Evolutionary conservation across 23 tunicate genomes (phyloP), one percentile per base, ranked within the genome.

Genomic region (Clavelina lepadiformis): DNA sequence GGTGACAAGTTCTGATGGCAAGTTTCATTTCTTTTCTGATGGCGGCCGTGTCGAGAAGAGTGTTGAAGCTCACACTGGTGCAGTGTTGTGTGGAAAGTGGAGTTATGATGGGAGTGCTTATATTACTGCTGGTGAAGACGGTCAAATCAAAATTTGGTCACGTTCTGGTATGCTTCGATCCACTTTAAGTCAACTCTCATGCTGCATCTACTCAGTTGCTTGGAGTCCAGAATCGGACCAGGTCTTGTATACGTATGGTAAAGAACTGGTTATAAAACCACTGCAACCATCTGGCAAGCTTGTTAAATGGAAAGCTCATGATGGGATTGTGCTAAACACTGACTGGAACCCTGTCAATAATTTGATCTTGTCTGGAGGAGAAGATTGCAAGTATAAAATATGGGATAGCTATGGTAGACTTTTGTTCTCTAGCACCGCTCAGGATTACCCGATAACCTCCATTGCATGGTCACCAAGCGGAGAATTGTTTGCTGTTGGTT

Each of bases 331-430:
- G 6, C 28, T 75, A 30, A 67, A 35, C 19, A 71, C 74, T 0
- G 88, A 85, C 50, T 93, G 98, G 98, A 85, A 72, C 38, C 52
- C 74, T 15, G 88, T 70, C 25, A 73, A 74, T 63, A 65, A 61
- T 11, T 35, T 81, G 47, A 93, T 93, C 46, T 31, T 85, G 0
- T 93, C 98, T 60, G 98, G 88, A 36, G 98, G 98, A 13, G 98
- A 93, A 62, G 98, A 93, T 38, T 78, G 98, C 62, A 93, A 93
- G 58, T 93, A 93, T 67, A 93, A 93, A 57, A 58, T 85, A 44
- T 93, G 98, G 98, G 98, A 93, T 58, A 67, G 62, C 63, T 93
- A 71, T 84, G 98, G 98, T 15, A 80, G 93, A 11, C 71, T 80
- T 3, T 34, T 93, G 36, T 93, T 67, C 46, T 78, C 86, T 20